phyloP scores from a whole-genome alignment of 2,888 invertebrate species.

The Danaus chrysippus region DNA sequence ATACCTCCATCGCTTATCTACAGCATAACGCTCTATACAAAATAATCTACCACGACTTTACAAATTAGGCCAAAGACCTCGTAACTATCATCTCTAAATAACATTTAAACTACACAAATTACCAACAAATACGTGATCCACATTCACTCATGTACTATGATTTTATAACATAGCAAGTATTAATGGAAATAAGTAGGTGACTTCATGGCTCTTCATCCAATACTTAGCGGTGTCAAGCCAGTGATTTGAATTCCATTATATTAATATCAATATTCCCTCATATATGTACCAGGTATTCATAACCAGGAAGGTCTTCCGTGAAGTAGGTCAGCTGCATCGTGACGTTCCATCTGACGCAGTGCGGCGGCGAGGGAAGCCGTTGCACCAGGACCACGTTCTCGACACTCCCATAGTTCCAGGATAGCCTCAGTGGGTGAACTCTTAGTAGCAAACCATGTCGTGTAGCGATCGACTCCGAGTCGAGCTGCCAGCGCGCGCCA shows the following conservation, averaged over 20 bases:
- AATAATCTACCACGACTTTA: conserved; percentile 74
- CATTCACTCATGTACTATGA: conserved; percentile 31
- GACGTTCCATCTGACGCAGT: conserved; percentile 66
- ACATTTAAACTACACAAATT: conserved; percentile 67
- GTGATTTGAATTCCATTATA: too few species aligned
- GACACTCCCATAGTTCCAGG: conserved; percentile 96
- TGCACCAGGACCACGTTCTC: conserved; percentile 90
- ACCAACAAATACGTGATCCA: conserved; percentile 45
- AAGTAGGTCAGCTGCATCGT: conserved; percentile 68
- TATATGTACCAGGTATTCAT: conserved; percentile 52
- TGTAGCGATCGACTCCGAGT: conserved; percentile 95
- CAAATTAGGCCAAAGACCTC: conserved; percentile 62
- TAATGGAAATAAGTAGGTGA: conserved; percentile 66
- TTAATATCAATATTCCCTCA: conserved; percentile 16
- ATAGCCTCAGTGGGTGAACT: conserved; percentile 98
- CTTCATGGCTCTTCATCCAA: conserved; percentile 69
- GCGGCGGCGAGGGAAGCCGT: conserved; percentile 84
- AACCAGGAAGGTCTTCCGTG: conserved; percentile 73
- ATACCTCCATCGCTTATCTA: conserved; percentile 65
- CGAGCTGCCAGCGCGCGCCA: conserved; percentile 98
- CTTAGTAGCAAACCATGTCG: conserved; percentile 98
- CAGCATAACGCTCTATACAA: conserved; percentile 73
- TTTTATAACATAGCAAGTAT: conserved; percentile 75
- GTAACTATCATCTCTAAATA: conserved; percentile 66
- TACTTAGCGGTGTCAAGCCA: conserved; percentile 71